Base-by-base conservation (phyloP, 2,797 vertebrate species). In the Morus bassanus region DNA sequence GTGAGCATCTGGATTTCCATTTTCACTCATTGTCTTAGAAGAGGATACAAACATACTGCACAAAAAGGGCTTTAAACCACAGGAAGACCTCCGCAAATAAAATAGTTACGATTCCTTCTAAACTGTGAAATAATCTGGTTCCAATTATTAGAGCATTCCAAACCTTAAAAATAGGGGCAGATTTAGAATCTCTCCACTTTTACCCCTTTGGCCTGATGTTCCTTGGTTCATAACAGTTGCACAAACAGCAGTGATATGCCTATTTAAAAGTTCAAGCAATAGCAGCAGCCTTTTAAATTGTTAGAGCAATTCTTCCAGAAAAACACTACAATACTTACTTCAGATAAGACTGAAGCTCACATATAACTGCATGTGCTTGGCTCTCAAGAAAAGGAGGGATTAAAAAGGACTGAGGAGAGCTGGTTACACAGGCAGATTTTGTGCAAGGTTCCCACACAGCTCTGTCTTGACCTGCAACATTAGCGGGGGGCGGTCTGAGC, bases 381-480 rank as follows among this genome's bases (percentile, higher is more conserved):
- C 64, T 94, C 91, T 93, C 93, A 92, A 93, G 95, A 93, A 97
- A 96, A 95, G 91, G 86, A 93, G 45, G 72, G 41, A 50, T 91
- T 96, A 92, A 95, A 96, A 94, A 91, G 95, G 92, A 91, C 86
- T 91, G 95, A 94, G 83, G 75, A 96, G 95, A 96, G 81, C 74
- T 91, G 88, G 93, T 85, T 91, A 82, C 6, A 87, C 77, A 95
- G 93, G 89, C 93, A 95, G 91, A 76, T 82, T 94, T 79, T 97
- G 78, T 92, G 93, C 89, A 93, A 93, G 91, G 84, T 65, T 91
- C 91, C 85, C 91, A 88, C 69, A 94, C 82, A 97, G 94, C 82
- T 96, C 89, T 96, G 87, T 93, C 89, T 89, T 93, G 85, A 92
- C 92, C 92, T 95, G 91, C 75, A 93, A 88, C 91, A 94, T 80